Percentiles rank a stretch among this genome's conserved stretches.
Evolutionary conservation across 2,888 invertebrate genomes (phyloP).

Genomic region (Brachypalpus laphriformis): DNA sequence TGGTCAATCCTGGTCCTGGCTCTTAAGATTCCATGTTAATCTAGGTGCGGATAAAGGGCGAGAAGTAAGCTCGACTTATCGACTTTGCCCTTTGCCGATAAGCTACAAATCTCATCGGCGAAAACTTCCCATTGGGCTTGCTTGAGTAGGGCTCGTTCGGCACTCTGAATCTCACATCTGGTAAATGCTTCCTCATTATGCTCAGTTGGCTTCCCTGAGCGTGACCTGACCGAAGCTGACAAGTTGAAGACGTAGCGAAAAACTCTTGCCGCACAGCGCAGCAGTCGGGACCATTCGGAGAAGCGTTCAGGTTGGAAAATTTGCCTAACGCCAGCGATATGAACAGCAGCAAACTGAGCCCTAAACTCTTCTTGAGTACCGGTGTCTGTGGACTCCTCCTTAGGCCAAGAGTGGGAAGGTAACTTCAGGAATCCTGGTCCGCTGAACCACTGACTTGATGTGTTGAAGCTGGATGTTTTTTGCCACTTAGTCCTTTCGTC

Average conservation of each 20-base stretch:
- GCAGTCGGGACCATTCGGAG: background rate
- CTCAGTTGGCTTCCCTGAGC: background rate
- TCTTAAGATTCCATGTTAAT: background rate
- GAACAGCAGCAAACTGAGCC: background rate
- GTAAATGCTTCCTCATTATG: background rate
- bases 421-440: too few relatives aligned
- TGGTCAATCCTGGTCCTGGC: too few relatives aligned
- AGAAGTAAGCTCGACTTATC: background rate
- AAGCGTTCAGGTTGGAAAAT: background rate
- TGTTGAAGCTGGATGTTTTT: background rate
- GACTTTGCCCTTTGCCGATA: too few relatives aligned
- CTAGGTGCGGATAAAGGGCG: too few relatives aligned
- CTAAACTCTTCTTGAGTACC: background rate
- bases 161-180: background rate
- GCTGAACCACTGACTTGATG: too few relatives aligned
- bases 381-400: too few relatives aligned
- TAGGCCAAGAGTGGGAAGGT: too few relatives aligned
- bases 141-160: background rate
- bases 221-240: too few relatives aligned
- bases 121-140: background rate
- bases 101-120: background rate
- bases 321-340: background rate
- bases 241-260: background rate
- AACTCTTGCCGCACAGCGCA: background rate
- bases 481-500: too few relatives aligned